A percentile compares a stretch with the other conserved stretches of the same genome.
Evolutionary conservation across 2,888 invertebrate genomes (phyloP).

Genomic region (Hirtodrosophila histrioides): DNA sequence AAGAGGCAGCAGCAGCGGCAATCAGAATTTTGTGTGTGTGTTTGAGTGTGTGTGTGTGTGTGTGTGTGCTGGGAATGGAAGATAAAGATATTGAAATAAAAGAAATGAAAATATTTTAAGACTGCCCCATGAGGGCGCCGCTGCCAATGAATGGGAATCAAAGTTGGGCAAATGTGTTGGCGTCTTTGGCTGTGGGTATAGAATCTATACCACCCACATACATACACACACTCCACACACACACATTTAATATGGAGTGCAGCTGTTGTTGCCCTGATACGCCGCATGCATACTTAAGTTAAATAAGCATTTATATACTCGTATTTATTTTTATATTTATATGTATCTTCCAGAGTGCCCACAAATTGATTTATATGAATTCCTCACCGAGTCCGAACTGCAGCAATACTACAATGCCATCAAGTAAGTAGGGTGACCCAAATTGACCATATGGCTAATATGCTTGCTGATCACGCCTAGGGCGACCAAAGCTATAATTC

Average conservation of each 20-base stretch:
- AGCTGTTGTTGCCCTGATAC: slow-evolving; percentile 54
- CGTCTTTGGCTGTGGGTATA: slow-evolving; percentile 43
- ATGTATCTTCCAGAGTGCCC: slow-evolving; percentile 80
- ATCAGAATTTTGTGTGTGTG: slow-evolving; percentile 42
- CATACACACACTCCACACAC: slow-evolving; percentile 5
- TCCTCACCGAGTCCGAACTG: slow-evolving; percentile 96
- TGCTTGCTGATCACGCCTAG: slow-evolving; percentile 23
- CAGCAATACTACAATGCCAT: slow-evolving; percentile 94
- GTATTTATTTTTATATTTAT: slow-evolving; percentile 60
- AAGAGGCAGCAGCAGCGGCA: slow-evolving; percentile 48
- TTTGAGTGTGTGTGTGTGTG: slow-evolving; percentile 20
- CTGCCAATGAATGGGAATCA: slow-evolving; percentile 40
- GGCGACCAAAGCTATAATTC: slow-evolving; percentile 4
- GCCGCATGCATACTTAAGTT: slow-evolving; percentile 55
- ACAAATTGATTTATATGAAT: slow-evolving; percentile 90
- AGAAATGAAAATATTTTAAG: slow-evolving; percentile 51
- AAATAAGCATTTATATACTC: slow-evolving; percentile 56
- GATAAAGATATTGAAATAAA: slow-evolving; percentile 52
- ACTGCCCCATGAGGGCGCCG: slow-evolving; percentile 52
- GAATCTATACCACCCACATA: slow-evolving; percentile 51
- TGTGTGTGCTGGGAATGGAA: slow-evolving; percentile 34
- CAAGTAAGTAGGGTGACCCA: slow-evolving; percentile 86
- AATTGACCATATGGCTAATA: slow-evolving; percentile 32
- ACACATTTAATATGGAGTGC: slow-evolving; percentile 45
- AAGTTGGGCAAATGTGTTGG: slow-evolving; percentile 57